These are phyloP conservation scores for Crypturellus tataupa DNA, from an alignment of 2,797 vertebrate species.

Conservation along the genomic window DNA sequence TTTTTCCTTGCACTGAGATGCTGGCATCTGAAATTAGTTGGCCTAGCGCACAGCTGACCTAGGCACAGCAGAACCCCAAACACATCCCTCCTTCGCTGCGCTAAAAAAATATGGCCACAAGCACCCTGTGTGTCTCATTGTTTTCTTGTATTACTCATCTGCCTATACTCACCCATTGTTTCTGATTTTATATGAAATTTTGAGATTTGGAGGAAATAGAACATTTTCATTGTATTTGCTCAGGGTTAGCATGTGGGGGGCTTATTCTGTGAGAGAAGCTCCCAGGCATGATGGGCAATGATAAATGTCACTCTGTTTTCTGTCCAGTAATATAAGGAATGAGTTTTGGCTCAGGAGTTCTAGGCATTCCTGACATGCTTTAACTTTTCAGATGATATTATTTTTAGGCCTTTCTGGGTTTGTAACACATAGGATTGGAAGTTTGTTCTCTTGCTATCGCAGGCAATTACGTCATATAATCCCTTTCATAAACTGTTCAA, in stretches of 20 bases:
- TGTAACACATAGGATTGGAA: background rate
- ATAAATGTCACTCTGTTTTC: slow-evolving; percentile 5
- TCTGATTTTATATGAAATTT: slow-evolving; percentile 60
- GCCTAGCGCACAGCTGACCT: slow-evolving; percentile 7
- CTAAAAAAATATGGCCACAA: slow-evolving; percentile 53
- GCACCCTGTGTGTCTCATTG: slow-evolving; percentile 64
- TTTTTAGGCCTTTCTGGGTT: slow-evolving; percentile 12
- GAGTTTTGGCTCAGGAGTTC: background rate
- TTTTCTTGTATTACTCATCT: slow-evolving; percentile 68
- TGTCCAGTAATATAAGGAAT: background rate
- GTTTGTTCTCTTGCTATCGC: background rate
- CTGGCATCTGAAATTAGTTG: slow-evolving; percentile 42
- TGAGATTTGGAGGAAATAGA: slow-evolving; percentile 34
- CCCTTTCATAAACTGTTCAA: slow-evolving; percentile 8
- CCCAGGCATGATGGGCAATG: background rate
- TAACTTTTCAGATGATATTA: background rate
- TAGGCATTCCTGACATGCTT: background rate
- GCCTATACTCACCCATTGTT: slow-evolving; percentile 64
- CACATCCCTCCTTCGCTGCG: slow-evolving; percentile 62
- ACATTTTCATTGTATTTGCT: slow-evolving; percentile 41
- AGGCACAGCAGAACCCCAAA: slow-evolving; percentile 43
- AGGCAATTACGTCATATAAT: slow-evolving; percentile 26
- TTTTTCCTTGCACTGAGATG: slow-evolving; percentile 24
- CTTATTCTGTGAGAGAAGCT: background rate
- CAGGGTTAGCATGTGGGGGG: background rate